Base-by-base conservation (phyloP, 1,140 invertebrate species). In the Stegodyphus dumicola region DNA sequence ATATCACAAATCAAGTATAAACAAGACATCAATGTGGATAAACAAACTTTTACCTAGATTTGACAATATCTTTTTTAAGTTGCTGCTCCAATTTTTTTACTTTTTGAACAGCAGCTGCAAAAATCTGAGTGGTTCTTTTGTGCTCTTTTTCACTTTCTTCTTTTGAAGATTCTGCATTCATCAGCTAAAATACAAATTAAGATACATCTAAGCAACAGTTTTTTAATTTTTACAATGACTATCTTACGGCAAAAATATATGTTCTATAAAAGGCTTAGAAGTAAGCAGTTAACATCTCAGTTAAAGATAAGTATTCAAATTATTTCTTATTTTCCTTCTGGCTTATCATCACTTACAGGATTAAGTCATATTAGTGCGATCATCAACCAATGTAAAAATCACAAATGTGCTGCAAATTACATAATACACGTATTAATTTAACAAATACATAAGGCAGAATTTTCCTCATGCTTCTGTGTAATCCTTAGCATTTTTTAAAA, bases 91-190 rank as follows among this genome's bases (percentile, higher is more conserved):
- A 89, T 84, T 93, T 92, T 84, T 95, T 93, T 64, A 94, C 89
- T 88, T 90, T 87, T 4, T 88, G 67, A 81, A 90, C 88, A 48
- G 87, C 80, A 33, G 56, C 76, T n/a, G 71, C 81, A 79, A 87
- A 89, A 7, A 79, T 71, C 75, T 87, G 69, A 1, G 96, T 95
- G 88, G 93, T 93, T 87, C 93, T 92, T 88, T 95, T 94, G 91
- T 98, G 97, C 89, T 97, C 95, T 7, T 94, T 91, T 80, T 96
- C 95, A 90, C 95, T 95, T 88, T 95, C 94, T 15, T 96, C 93
- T 91, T 97, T 96, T 89, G 95, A 93, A 88, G 94, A 95, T 90
- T 97, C 96, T 3, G 97, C 96, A 90, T 98, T 96, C 94, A 95
- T 96, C n/a, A 98, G 95, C 96, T 96, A 88, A 54, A 91, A 90